phyloP scores from a whole-genome alignment of 2,797 vertebrate species.

The Psittacula echo region DNA sequence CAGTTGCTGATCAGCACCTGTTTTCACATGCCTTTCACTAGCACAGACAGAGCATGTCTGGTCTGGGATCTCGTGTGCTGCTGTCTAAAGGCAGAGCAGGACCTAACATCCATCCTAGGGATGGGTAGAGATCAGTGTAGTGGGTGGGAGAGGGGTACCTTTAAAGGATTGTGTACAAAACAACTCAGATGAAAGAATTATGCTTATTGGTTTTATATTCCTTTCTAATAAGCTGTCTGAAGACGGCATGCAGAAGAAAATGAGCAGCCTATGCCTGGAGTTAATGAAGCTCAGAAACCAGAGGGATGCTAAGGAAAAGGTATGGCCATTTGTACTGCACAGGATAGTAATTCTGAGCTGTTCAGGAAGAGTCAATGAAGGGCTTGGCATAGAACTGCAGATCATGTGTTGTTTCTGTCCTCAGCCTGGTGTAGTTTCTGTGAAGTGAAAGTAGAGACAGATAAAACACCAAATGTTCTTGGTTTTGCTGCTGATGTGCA shows the following conservation, averaged over 20 bases:
- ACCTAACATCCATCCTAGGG: fast-evolving
- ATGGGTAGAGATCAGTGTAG: not conserved
- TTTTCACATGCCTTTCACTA: fast-evolving
- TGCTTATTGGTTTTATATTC: not conserved
- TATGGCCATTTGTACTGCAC: constrained; percentile 1
- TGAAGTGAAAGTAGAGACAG: not conserved
- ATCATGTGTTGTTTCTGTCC: not conserved
- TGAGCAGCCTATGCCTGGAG: constrained; percentile 87
- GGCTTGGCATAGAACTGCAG: not conserved
- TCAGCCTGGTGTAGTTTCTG: not conserved
- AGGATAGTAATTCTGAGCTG: not conserved
- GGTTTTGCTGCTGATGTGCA: not conserved
- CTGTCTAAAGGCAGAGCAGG: not conserved
- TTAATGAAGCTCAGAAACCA: constrained; percentile 89
- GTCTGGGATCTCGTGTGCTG: not conserved
- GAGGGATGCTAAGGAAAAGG: constrained; percentile 88
- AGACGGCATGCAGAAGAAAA: constrained; percentile 88
- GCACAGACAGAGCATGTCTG: not conserved
- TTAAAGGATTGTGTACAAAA: not conserved
- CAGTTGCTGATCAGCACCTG: not conserved
- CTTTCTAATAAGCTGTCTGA: constrained; percentile 84
- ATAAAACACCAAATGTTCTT: not conserved
- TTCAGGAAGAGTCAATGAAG: not conserved
- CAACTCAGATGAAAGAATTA: not conserved
- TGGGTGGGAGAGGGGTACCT: not conserved